Conservation (phyloP, 2,113 vertebrate species). For the Haemorhous mexicanus region DNA sequence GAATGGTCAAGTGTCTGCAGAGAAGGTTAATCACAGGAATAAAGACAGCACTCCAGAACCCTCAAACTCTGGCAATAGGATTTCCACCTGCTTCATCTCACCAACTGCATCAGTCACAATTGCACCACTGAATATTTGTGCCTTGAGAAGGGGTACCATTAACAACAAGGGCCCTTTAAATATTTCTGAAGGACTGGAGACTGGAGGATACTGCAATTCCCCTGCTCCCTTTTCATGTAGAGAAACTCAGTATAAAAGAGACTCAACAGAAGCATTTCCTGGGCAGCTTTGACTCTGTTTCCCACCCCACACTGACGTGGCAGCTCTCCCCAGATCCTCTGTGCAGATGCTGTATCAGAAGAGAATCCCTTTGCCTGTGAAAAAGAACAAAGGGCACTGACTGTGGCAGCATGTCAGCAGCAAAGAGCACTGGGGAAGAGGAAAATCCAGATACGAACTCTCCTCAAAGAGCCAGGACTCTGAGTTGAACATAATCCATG, state of each 20-base stretch:
- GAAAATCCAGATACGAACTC: neutral
- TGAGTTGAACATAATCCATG: slow-evolving; percentile 29
- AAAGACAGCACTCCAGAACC: neutral
- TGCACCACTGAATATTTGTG: neutral
- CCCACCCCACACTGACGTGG: neutral
- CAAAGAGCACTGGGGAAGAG: neutral
- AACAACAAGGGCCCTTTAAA: neutral
- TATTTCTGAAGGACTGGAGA: neutral
- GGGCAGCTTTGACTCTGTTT: neutral
- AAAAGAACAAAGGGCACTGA: neutral
- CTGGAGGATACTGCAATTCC: neutral
- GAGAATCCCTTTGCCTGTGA: neutral
- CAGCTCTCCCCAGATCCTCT: neutral
- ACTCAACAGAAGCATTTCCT: neutral
- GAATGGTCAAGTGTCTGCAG: neutral
- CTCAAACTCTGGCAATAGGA: neutral
- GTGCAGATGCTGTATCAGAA: fast-evolving
- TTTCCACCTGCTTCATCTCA: neutral
- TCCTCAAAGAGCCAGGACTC: slow-evolving; percentile 1
- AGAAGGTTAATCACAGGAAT: neutral
- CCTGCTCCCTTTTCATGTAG: neutral
- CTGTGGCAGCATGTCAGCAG: neutral
- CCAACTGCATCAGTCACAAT: neutral
- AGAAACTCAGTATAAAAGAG: neutral
- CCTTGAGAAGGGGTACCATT: neutral